Evolutionary conservation across 2,888 invertebrate species (phyloP), one percentile per base, ranked within the genome.

Genomic region (Cantharis flavilabris): DNA sequence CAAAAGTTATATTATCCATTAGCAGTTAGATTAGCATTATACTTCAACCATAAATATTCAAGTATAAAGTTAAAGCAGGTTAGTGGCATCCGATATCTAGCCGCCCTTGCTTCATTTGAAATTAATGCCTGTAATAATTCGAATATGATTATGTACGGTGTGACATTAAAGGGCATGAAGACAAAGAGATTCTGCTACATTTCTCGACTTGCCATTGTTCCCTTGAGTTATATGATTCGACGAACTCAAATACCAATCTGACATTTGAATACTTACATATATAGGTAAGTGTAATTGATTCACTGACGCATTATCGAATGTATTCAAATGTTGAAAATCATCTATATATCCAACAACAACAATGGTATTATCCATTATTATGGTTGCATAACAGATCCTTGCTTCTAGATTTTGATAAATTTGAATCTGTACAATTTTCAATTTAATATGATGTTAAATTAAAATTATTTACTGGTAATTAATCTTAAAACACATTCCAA

Each of bases 61-160:
- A 67, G 65, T 26, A 67, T 23, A 67, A 67, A 67, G 65, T 67
- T 67, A 67, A 67, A 67, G 65, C 23, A 67, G 65, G 65, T 67
- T 67, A 67, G 65, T 26, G 65, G 65, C 65, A 67, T 67, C 65
- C 65, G 65, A 67, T 67, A 67, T 67, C 65, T 23, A 67, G 20
- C 65, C 65, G 20, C 65, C 69, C 69, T 74, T 69, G 62, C 70
- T 49, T 18, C 20, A 71, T 71, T 75, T 62, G 33, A 65, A 70
- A 75, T 78, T 78, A 78, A 78, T 78, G 73, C 69, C 73, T 49
- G 76, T 78, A 78, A 76, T 78, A 76, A 78, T 78, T 75, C 65
- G 72, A 67, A 75, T 76, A 76, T 76, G 76, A 78, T 73, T 76
- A 71, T 65, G 76, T 65, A 70, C 70, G 70, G 70, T 76, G 76